Conservation (phyloP, 2,113 vertebrate genomes). For the Lepus europaeus region DNA sequence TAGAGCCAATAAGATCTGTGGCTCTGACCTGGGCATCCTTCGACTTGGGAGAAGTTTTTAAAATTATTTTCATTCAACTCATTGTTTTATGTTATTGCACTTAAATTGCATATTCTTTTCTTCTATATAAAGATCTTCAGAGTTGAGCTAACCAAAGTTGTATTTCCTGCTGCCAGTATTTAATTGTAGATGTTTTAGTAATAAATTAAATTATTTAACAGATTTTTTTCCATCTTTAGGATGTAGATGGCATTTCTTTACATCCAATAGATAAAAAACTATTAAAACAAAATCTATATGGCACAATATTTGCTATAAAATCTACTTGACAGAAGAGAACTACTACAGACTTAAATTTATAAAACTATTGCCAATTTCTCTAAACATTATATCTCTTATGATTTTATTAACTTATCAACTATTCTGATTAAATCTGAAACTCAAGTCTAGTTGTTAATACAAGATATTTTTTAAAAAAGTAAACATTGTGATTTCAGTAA, state of each 20-base stretch:
- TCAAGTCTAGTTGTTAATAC: background rate
- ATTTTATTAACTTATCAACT: background rate
- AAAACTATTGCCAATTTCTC: background rate
- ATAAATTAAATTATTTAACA: conserved; percentile 34
- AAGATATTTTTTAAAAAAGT: background rate
- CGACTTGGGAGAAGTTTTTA: background rate
- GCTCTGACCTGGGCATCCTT: too few relatives aligned
- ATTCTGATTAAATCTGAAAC: conserved; percentile 34
- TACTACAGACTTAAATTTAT: background rate
- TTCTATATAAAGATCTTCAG: background rate
- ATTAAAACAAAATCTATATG: background rate
- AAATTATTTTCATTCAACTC: background rate
- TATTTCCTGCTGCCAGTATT: background rate
- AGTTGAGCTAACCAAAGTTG: background rate
- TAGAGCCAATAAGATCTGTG: too few relatives aligned
- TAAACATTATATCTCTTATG: background rate
- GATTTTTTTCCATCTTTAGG: background rate
- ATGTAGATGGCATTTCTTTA: background rate
- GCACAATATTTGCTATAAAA: conserved; percentile 27
- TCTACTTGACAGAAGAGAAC: background rate
- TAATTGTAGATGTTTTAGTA: background rate
- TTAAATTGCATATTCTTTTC: background rate
- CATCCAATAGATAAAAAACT: background rate
- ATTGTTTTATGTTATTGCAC: background rate
- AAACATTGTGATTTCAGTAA: conserved; percentile 13